Base-by-base conservation (phyloP, 92 coral and sea anemone genomes). In the Phenganax stokvisi region DNA sequence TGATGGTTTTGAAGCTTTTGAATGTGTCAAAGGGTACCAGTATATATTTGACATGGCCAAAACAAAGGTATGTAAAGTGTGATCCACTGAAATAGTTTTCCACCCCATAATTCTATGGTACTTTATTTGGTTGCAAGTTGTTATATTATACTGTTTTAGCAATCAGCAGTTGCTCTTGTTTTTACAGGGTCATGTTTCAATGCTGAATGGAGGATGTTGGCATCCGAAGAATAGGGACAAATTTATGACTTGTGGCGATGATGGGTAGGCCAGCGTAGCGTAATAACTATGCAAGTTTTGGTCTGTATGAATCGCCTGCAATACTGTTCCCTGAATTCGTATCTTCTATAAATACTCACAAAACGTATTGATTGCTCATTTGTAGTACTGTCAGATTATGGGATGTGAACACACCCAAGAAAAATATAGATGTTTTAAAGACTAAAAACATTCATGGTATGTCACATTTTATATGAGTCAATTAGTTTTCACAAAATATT, bases 1-100 rank as follows among this genome's bases (percentile, higher is more conserved):
- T 87, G 98, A 94, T 87, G 98, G 98, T 20, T 85, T 94, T 86
- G 96, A 91, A 62, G 90, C 89, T 10, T 71, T 92, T 83, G 97
- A 94, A 81, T 94, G 98, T 74, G 86, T 92, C 37, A 94, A 94
- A 84, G 98, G 98, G 3, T 92, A 94, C 83, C 98, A 94, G 85
- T 94, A 94, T 72, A 77, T 94, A 12, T 88, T 89, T 37, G 98
- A 94, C 61, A 94, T 94, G 98, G 92, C 92, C 29, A 92, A 88
- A 71, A 94, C 97, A 7, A 94, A 94, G 90, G 97, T 93, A 81
- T 10, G 97, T 93, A 81, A 1, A 65, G 71, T 65, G 71, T 65
- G 47, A 37, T 37, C 2, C 47, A 5, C 5, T 37, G 47, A 37
- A 37, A 1, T 37, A 37, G 47, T 37, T 37, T 37, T 37, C 47